phyloP scores from a whole-genome alignment of 2,888 invertebrate genomes.

The Andricus curvator region DNA sequence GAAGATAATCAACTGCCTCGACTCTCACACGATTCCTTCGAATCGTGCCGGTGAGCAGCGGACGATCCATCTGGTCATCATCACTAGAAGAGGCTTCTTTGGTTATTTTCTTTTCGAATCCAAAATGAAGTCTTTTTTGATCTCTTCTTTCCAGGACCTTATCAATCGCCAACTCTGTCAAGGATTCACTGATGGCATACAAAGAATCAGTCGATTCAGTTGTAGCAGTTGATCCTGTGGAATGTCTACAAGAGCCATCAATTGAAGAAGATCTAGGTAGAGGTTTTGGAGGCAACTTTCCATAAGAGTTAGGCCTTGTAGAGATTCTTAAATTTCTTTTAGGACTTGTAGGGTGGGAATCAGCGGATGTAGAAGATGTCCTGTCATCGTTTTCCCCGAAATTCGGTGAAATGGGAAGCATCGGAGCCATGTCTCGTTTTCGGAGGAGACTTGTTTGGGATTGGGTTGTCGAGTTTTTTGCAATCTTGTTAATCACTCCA shows the following conservation, averaged over 20 bases:
- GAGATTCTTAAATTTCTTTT: slow-evolving; percentile 1
- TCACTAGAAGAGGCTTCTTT: slow-evolving; percentile 58
- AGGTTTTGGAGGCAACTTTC: slow-evolving; percentile 67
- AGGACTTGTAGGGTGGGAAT: background rate
- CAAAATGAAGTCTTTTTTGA: slow-evolving; percentile 17
- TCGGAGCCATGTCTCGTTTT: slow-evolving; percentile 71
- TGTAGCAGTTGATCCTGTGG: slow-evolving; percentile 69
- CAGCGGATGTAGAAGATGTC: background rate
- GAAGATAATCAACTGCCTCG: slow-evolving; percentile 48
- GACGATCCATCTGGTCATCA: slow-evolving; percentile 48
- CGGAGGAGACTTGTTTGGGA: slow-evolving; percentile 55
- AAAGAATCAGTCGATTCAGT: slow-evolving; percentile 72
- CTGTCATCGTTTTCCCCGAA: slow-evolving; percentile 61
- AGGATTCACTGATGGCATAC: slow-evolving; percentile 68
- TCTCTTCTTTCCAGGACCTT: slow-evolving; percentile 15
- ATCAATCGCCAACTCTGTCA: slow-evolving; percentile 54
- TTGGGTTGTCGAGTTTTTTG: slow-evolving; percentile 49
- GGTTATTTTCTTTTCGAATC: slow-evolving; percentile 30
- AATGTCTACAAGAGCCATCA: slow-evolving; percentile 68
- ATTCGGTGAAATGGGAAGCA: slow-evolving; percentile 70
- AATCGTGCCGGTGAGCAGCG: slow-evolving; percentile 60
- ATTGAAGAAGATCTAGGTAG: slow-evolving; percentile 70
- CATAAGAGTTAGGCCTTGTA: slow-evolving; percentile 65
- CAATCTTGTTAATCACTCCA: slow-evolving; percentile 67
- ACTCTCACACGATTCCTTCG: slow-evolving; percentile 61